Base-by-base conservation (phyloP, 2,113 vertebrate species). In the Otocyon megalotis region DNA sequence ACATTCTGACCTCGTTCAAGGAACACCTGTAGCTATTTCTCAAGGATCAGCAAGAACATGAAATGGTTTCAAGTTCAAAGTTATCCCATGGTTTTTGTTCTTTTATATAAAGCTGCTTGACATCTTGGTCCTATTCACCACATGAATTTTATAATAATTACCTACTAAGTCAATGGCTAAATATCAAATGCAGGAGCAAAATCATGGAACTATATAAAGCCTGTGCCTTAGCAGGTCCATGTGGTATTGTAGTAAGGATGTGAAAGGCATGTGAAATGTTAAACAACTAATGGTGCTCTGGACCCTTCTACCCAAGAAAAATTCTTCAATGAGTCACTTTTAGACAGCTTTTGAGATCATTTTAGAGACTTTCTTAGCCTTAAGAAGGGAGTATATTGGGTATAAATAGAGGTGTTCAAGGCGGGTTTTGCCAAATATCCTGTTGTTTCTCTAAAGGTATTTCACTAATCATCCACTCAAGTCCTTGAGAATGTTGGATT, bases 91-190 rank as follows among this genome's bases (percentile, higher is more conserved):
- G 88, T 96, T 96, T 98, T 97, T 79, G 80, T 97, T 98, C 97
- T 97, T 90, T 98, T 98, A 83, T 97, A 95, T 94, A 97, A 94
- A 98, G 63, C 30, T 37, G 22, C 95, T 98, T 98, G 97, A 97
- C 20, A 4, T 94, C 96, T 97, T 97, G 97, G 90, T 97, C 81
- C 86, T 96, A 94, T 69, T 95, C 90, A 69, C 94, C 97, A 72
- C 69, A 80, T 97, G 80, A 65, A 97, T 98, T 96, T 98, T 98
- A 96, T 96, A 97, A 97, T 97, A 98, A 99, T 98, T 97, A 98
- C 62, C 54, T 94, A 74, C 92, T 96, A 96, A 98, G 94, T 96
- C 65, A 97, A 97, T 53, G 93, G 43, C n/a, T 98, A 96, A 96
- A 97, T 97, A 96, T n/a, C 94, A 97, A 98, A 98, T 37, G 19